phyloP scores from a whole-genome alignment of 2,113 vertebrate species.

The Nymphicus hollandicus region DNA sequence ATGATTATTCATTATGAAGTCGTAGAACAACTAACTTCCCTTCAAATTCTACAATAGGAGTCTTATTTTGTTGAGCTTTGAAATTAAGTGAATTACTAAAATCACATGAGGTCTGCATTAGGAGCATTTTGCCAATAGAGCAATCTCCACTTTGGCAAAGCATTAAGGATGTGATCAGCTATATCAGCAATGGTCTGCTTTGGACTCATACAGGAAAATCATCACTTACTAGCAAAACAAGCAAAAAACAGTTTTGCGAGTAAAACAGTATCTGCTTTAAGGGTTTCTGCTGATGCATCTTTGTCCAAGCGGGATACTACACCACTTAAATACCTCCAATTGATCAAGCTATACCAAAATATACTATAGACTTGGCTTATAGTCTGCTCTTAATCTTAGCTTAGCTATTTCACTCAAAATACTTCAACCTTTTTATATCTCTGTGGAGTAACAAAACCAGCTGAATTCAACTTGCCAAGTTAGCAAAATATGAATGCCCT shows the following conservation, averaged over 20 bases:
- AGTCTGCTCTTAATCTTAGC: neutral
- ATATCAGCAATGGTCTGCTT: neutral
- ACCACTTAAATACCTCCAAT: neutral
- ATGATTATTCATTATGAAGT: conserved; percentile 27
- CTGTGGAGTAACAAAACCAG: neutral
- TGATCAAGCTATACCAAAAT: neutral
- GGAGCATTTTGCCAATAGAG: conserved; percentile 5
- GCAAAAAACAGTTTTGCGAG: neutral
- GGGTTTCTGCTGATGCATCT: neutral
- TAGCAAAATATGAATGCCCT: neutral
- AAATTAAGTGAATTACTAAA: conserved; percentile 26
- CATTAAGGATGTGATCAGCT: neutral
- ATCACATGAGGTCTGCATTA: neutral
- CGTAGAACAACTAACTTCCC: neutral
- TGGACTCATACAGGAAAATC: neutral
- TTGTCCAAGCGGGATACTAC: neutral
- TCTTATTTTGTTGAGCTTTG: neutral
- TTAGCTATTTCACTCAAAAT: neutral
- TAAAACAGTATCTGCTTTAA: neutral
- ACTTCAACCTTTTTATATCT: neutral
- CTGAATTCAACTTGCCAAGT: neutral
- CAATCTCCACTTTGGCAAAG: neutral
- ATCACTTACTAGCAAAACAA: neutral
- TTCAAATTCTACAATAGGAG: neutral
- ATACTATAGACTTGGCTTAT: neutral